Conservation (phyloP, 2,113 vertebrate species). For the Artemisiospiza belli region DNA sequence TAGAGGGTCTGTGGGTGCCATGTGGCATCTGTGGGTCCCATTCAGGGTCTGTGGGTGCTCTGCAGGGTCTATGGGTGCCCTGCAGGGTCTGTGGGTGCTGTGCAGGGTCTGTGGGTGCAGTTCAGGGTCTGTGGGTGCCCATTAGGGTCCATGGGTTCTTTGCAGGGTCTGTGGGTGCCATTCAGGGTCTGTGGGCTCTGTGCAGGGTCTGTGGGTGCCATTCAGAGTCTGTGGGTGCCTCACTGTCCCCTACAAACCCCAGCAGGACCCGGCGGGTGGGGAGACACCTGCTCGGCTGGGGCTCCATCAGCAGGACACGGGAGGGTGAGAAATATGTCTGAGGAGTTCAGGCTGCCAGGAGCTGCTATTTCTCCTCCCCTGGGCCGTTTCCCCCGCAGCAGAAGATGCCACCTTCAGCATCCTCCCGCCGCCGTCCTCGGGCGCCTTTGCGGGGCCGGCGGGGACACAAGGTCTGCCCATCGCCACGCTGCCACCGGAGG, state of each 20-base stretch:
- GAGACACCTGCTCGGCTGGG: not conserved
- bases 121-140: too few relatives aligned
- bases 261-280: rapidly evolving
- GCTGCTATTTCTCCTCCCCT: rapidly evolving
- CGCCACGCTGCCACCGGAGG: not conserved
- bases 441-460: not conserved
- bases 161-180: too few relatives aligned
- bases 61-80: too few relatives aligned
- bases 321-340: not conserved
- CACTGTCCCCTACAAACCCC: not conserved
- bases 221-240: too few relatives aligned
- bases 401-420: not conserved
- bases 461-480: not conserved
- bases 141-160: too few relatives aligned
- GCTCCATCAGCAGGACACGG: not conserved
- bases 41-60: too few relatives aligned
- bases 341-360: not conserved
- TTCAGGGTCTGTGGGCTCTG: too few relatives aligned
- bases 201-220: too few relatives aligned
- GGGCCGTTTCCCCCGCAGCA: rapidly evolving
- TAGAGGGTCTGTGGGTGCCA: too few relatives aligned
- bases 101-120: too few relatives aligned
- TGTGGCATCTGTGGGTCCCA: too few relatives aligned
- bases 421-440: not conserved
- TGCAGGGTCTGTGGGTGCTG: too few relatives aligned